Conservation (phyloP, 2,797 vertebrate genomes). For the Phylloscopus collybita region DNA sequence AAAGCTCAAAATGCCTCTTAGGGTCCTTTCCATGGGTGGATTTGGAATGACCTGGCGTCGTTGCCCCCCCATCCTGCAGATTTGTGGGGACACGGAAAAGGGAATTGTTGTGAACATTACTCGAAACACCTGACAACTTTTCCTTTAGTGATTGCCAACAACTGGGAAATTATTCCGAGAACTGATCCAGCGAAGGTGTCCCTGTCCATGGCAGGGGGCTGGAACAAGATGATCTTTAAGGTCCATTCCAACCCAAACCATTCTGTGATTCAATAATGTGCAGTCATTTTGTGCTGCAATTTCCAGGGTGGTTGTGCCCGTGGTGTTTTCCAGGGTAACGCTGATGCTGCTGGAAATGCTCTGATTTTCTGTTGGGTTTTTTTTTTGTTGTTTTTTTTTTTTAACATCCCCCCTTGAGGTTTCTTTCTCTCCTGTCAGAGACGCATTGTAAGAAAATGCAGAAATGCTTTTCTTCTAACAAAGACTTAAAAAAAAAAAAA, state of each 20-base stretch:
- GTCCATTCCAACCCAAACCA: neutral
- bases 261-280: neutral
- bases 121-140: neutral
- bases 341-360: neutral
- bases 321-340: neutral
- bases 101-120: neutral
- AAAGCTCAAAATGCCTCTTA: neutral
- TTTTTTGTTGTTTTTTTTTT: neutral
- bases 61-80: neutral
- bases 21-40: neutral
- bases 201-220: neutral
- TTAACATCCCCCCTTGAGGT: neutral
- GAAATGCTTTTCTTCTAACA: neutral
- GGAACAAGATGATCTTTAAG: neutral
- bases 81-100: neutral
- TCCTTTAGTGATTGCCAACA: neutral
- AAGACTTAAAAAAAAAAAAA: neutral
- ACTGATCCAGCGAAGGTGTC: neutral
- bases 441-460: neutral
- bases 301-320: neutral
- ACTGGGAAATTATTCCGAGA: neutral
- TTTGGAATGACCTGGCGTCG: neutral
- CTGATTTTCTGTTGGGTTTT: neutral
- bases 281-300: accelerated
- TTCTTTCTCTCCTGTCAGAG: neutral